These are phyloP conservation scores for Tenebrio molitor DNA, from an alignment of 1,140 invertebrate genomes.

Conservation along the genomic window DNA sequence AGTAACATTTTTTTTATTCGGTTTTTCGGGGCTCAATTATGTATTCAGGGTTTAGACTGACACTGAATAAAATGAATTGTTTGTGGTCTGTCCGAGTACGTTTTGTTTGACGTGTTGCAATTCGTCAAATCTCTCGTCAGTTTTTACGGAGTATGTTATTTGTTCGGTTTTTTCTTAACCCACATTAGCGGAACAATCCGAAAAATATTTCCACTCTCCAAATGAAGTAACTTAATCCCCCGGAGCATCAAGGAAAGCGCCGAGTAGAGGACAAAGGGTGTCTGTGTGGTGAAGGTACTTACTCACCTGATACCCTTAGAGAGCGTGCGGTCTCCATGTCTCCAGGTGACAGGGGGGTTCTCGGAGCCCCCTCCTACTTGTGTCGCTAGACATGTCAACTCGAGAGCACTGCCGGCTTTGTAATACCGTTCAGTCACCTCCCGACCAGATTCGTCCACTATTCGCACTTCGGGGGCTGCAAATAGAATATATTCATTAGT, in stretches of 20 bases:
- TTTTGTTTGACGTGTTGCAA: conserved; percentile 7
- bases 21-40: background rate
- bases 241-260: conserved; percentile 19
- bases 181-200: conserved; percentile 12
- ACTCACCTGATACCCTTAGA: conserved; percentile 65
- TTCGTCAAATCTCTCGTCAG: conserved; percentile 19
- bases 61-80: conserved; percentile 11
- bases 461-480: conserved; percentile 75
- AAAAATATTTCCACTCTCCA: conserved; percentile 13
- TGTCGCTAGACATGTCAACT: conserved; percentile 74
- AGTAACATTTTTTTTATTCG: background rate
- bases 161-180: conserved; percentile 30
- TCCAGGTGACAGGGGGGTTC: conserved; percentile 64
- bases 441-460: conserved; percentile 77
- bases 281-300: conserved; percentile 49
- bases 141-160: conserved; percentile 6
- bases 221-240: conserved; percentile 39
- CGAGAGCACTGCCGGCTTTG: conserved; percentile 80
- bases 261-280: conserved; percentile 41
- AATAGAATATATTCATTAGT: conserved; percentile 50
- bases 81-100: background rate
- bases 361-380: conserved; percentile 65
- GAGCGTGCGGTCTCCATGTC: conserved; percentile 61
- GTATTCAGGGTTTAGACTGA: conserved; percentile 1
- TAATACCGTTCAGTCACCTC: conserved; percentile 79